Conservation (phyloP, 2,113 vertebrate species). For the Caretta caretta region DNA sequence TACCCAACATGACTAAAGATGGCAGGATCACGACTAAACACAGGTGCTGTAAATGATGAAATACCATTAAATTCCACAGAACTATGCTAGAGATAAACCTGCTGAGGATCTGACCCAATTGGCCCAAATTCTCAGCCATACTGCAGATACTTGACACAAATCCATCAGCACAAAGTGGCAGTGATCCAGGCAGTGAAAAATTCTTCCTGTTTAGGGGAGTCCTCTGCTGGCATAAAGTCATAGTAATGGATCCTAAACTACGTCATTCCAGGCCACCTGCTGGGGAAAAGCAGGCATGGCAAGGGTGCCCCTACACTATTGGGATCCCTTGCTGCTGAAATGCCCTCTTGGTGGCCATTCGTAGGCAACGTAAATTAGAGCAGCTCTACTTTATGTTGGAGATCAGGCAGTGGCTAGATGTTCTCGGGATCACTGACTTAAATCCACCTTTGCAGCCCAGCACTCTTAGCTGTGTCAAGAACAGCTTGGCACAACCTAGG, state of each 20-base stretch:
- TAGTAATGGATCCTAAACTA: neutral
- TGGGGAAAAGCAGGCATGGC: neutral
- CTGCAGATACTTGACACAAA: neutral
- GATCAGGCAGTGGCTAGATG: neutral
- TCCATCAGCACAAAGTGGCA: neutral
- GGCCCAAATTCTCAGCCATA: neutral
- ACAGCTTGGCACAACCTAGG: too few species aligned
- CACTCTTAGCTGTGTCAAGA: neutral
- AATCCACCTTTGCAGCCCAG: neutral
- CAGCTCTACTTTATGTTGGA: neutral
- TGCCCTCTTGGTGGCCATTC: too few species aligned
- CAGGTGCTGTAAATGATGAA: neutral
- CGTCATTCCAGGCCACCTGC: neutral
- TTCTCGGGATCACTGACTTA: neutral
- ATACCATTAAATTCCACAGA: neutral
- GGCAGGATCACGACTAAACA: neutral
- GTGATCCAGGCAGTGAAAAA: neutral
- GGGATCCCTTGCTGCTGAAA: too few species aligned
- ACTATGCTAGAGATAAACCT: neutral
- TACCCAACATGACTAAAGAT: neutral
- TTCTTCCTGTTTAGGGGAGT: neutral
- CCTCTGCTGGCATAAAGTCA: neutral
- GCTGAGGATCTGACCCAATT: neutral
- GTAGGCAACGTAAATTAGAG: too few species aligned
- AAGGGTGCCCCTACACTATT: neutral